These are phyloP conservation scores for Papilio protenor DNA, from an alignment of 2,888 invertebrate genomes.

Conservation along the genomic window DNA sequence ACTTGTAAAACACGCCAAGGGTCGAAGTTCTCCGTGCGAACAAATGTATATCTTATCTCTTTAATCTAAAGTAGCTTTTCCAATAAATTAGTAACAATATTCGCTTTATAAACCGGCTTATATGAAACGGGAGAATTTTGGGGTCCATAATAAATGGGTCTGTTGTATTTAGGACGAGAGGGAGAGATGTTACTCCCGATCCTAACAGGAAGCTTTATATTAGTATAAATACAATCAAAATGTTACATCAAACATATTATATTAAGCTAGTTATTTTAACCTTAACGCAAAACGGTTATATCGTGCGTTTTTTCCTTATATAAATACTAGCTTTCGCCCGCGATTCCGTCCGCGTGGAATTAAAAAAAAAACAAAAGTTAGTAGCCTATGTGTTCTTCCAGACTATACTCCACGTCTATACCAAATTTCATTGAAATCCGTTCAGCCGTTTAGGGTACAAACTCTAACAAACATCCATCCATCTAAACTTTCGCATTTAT, in stretches of 20 bases:
- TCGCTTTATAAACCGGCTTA: conserved; percentile 19
- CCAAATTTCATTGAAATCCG: no score
- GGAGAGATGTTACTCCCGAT: conserved; percentile 32
- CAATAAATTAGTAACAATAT: not conserved
- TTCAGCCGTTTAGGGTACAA: no score
- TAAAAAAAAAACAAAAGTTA: no score
- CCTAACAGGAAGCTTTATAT: conserved; percentile 13
- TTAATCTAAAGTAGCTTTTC: conserved; percentile 20
- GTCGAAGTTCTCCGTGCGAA: not conserved
- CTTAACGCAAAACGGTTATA: not conserved
- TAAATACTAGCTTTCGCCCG: no score
- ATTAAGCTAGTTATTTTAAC: not conserved
- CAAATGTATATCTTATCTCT: conserved; percentile 25
- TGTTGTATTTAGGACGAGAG: conserved; percentile 21
- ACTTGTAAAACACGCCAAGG: conserved; percentile 5
- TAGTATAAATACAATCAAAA: conserved; percentile 4
- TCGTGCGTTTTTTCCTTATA: not conserved
- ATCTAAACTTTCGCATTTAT: no score
- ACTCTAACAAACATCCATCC: no score
- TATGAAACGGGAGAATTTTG: conserved; percentile 35
- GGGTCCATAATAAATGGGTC: conserved; percentile 42
- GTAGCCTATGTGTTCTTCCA: no score
- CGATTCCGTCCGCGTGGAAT: no score
- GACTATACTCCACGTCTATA: no score
- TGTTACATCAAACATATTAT: conserved; percentile 1